Base-by-base conservation (phyloP, 1,140 invertebrate species). In the Anadara kagoshimensis region DNA sequence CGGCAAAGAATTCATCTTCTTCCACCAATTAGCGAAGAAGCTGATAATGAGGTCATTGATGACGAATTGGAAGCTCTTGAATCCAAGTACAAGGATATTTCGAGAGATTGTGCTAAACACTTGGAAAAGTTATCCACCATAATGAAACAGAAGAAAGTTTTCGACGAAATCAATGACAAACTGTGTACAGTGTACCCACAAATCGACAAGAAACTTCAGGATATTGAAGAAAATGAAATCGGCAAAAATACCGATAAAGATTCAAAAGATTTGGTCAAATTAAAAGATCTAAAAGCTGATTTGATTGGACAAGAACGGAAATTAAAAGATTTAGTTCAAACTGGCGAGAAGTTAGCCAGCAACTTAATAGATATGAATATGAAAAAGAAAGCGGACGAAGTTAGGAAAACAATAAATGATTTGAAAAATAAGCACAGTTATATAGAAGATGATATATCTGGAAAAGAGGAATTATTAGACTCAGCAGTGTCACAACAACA, bases 401-500 rank as follows among this genome's bases (percentile, higher is more conserved):
- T 87, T 0, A 95, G 96, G 89, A 96, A 96, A 87, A 96, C 97
- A 83, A 92, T 97, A 22, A 95, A 97, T 80, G 95, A 97, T 58
- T 80, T 97, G 1, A 92, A 93, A 73, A 92, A 93, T 18, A 94
- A 94, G 69, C 96, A 97, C 87, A 91, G 91, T 54, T 93, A 94
- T 75, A 81, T 97, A 5, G 91, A 92, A 49, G 93, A 93, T 18
- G 93, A 93, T 0, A 90, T 97, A 1, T 92, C 92, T 14, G 93
- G 94, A 7, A 93, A 94, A n/a, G 96, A 95, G 82, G 93, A 94
- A 76, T 92, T 94, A 53, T 89, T 98, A 56, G 96, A 98, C 74
- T 94, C 94, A 0, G 95, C 96, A 10, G 77, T 98, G 29, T 93
- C 97, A 7, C 95, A 97, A 86, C 95, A 95, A 73, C 96, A 98